These are phyloP conservation scores for Hydriomena furcata DNA, from an alignment of 2,888 invertebrate species.

Conservation along the genomic window DNA sequence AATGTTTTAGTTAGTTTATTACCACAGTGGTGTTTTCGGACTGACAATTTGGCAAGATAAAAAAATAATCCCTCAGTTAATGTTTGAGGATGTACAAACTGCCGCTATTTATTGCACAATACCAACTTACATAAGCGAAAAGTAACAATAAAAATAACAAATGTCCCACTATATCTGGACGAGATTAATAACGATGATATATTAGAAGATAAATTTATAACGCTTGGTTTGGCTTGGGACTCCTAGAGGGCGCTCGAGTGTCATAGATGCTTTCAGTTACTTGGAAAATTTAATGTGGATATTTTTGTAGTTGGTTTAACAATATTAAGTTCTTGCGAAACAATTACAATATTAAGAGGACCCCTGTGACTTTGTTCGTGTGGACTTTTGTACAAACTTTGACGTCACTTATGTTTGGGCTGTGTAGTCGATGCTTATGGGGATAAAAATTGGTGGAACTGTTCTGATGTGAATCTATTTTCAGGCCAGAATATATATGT, in stretches of 20 bases:
- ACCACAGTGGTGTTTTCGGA: background rate
- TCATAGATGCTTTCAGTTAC: conserved; percentile 19
- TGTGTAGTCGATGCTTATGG: too few relatives aligned
- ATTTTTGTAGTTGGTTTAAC: background rate
- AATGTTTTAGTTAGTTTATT: too few relatives aligned
- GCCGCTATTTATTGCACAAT: conserved; percentile 29
- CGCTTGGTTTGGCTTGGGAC: conserved; percentile 46
- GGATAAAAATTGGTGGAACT: too few relatives aligned
- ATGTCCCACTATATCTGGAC: conserved; percentile 45
- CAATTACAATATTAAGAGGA: too few relatives aligned
- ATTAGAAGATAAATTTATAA: conserved; percentile 56
- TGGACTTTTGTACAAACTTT: too few relatives aligned
- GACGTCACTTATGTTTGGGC: too few relatives aligned
- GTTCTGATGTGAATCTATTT: too few relatives aligned
- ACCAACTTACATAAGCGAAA: conserved; percentile 35
- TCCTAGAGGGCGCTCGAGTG: conserved; percentile 26
- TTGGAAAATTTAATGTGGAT: conserved; percentile 3
- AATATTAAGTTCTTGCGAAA: too few relatives aligned
- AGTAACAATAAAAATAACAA: conserved; percentile 54
- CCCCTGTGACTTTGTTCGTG: too few relatives aligned
- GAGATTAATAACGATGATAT: conserved; percentile 55
- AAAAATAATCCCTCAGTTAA: conserved; percentile 20
- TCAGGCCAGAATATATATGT: too few relatives aligned
- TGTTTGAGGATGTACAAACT: conserved; percentile 21
- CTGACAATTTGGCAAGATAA: conserved; percentile 4